Base-by-base conservation (phyloP, 2,888 invertebrate genomes). In the Meteorus colon region DNA sequence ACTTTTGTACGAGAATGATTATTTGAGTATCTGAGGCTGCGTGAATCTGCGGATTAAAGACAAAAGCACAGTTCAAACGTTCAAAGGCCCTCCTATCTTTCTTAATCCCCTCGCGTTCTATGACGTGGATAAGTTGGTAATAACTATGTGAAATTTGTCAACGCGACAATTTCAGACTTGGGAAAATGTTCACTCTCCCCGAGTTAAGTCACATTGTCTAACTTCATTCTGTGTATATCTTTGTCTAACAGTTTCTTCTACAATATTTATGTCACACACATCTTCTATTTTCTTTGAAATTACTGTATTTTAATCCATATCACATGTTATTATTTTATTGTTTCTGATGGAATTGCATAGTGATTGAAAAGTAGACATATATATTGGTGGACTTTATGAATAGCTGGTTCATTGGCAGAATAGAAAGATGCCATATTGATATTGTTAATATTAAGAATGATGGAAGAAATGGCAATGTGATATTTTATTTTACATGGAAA, bases 71-170 rank as follows among this genome's bases (percentile, higher is more conserved):
- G 31, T 14, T 4, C 29, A 31, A 62, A 29, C 2, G 62, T 62
- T 27, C 10, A 31, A 31, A 10, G 29, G 4, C 2, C n/a, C 27
- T 14, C 14, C 31, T 4, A 62, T 29, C 3, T 31, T 29, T 14
- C 62, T 29, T 31, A 14, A 62, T 29, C 27, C 31, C 16, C 27
- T 62, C 1, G 62, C 59, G 12, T 19, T 31, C 10, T 62, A 31
- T 62, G 62, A 62, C 62, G 14, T 62, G 14, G 27, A 62, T 62
- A 62, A 62, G 29, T 62, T 10, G 62, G 27, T 62, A 62, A 62
- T 31, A 14, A 14, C 19, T 31, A 62, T 31, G 62, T 62, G 12
- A 62, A 62, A 29, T 62, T 27, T 31, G 62, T 29, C 31, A 29
- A 14, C 31, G 29, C 27, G 62, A 62, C 31, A 29, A 6, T 62